Evolutionary conservation across 2,888 invertebrate genomes (phyloP).

Genomic region (Thyatira batis): DNA sequence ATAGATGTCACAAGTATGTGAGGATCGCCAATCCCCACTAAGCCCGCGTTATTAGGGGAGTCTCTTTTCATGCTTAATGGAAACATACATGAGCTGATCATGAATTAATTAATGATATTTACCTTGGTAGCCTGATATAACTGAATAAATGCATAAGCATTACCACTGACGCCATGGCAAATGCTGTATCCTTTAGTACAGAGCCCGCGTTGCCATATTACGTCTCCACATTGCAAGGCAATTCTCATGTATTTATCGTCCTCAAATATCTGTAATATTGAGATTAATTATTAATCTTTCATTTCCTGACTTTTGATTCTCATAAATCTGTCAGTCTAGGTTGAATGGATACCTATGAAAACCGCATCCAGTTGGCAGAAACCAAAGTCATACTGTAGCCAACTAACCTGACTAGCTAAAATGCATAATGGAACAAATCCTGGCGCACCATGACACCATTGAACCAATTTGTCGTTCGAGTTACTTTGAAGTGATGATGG

Average conservation of each 20-base stretch:
- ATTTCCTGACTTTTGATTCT: neutral
- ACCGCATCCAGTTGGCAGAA: no score
- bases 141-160: slow-evolving; percentile 91
- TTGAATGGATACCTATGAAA: no score
- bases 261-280: slow-evolving; percentile 82
- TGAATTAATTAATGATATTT: slow-evolving; percentile 10
- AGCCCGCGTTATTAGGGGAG: no score
- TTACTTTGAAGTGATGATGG: slow-evolving; percentile 88
- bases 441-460: slow-evolving; percentile 98
- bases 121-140: slow-evolving; percentile 90
- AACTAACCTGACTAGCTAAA: slow-evolving; percentile 87
- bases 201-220: slow-evolving; percentile 91
- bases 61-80: no score
- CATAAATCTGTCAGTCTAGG: neutral
- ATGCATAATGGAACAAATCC: slow-evolving; percentile 89
- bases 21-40: no score
- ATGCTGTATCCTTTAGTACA: slow-evolving; percentile 92
- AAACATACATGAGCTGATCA: no score
- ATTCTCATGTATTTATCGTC: slow-evolving; percentile 86
- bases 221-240: slow-evolving; percentile 87
- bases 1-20: no score
- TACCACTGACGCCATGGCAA: slow-evolving; percentile 94
- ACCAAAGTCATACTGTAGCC: no score
- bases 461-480: slow-evolving; percentile 88
- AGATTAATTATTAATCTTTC: neutral